phyloP scores from a whole-genome alignment of 2,888 invertebrate genomes.

The Strigamia crassipes region DNA sequence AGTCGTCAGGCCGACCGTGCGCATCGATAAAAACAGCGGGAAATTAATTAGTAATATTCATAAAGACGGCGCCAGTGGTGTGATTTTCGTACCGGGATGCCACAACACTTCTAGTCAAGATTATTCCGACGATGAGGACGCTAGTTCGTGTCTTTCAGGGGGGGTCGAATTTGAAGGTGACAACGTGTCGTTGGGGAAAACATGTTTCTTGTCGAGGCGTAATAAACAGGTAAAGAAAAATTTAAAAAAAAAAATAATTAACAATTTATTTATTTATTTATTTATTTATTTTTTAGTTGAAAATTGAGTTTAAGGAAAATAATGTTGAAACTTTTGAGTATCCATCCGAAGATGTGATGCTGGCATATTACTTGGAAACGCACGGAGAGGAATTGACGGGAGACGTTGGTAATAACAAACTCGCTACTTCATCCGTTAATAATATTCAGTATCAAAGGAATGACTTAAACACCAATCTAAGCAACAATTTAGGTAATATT shows the following conservation, averaged over 20 bases:
- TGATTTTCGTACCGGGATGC: conserved; percentile 38
- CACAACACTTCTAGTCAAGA: conserved; percentile 23
- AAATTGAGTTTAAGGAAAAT: conserved; percentile 44
- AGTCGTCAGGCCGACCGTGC: conserved; percentile 17
- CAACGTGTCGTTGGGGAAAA: conserved; percentile 34
- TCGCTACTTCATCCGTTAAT: not conserved
- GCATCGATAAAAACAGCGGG: conserved; percentile 34
- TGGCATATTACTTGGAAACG: not conserved
- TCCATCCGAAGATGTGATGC: conserved; percentile 44
- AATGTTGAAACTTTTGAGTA: conserved; percentile 46
- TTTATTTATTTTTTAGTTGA: conserved; percentile 44
- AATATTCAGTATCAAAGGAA: not conserved
- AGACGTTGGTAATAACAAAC: not conserved
- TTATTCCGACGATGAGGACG: conserved; percentile 31
- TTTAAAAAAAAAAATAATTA: no score
- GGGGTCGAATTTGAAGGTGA: conserved; percentile 45
- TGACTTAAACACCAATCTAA: not conserved
- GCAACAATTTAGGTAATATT: not conserved
- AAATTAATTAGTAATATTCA: conserved; percentile 43
- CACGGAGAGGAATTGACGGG: not conserved
- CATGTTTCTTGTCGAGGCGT: conserved; percentile 44
- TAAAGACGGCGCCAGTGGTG: conserved; percentile 12
- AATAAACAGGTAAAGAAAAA: conserved; percentile 45
- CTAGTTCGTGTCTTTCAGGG: not conserved
- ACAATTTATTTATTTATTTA: not conserved